A percentile compares a stretch with the other conserved stretches of the same genome.
These are phyloP conservation scores for Malurus splendens DNA, from an alignment of 2,797 vertebrate species.

Conservation along the genomic window DNA sequence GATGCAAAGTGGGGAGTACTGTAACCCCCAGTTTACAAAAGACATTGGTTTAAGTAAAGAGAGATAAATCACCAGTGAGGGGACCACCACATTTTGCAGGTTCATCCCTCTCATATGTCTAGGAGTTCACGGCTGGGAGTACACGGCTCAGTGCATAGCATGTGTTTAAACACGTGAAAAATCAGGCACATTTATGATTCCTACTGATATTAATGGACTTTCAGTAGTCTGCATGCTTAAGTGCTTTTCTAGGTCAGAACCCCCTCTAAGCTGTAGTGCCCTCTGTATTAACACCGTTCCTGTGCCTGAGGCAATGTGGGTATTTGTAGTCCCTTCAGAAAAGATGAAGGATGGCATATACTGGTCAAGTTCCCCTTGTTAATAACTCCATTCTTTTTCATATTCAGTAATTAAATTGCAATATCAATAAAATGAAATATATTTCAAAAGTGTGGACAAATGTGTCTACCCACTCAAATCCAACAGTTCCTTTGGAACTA, in stretches of 20 bases:
- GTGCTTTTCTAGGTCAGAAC: background rate
- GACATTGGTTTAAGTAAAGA: background rate
- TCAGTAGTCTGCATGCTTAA: background rate
- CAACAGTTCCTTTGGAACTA: too few relatives aligned
- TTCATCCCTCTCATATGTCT: background rate
- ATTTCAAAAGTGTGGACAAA: background rate
- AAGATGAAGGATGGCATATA: background rate
- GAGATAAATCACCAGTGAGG: background rate
- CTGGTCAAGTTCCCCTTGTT: background rate
- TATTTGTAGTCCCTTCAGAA: background rate
- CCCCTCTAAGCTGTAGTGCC: background rate
- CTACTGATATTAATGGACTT: background rate
- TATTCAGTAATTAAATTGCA: background rate
- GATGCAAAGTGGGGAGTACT: background rate
- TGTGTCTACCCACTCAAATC: too few relatives aligned
- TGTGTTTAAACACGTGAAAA: background rate
- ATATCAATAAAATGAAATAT: rapidly evolving
- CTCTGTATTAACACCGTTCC: background rate
- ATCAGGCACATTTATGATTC: background rate
- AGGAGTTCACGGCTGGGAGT: background rate
- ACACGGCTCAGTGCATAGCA: background rate
- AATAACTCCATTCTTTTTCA: rapidly evolving
- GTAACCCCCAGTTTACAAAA: background rate
- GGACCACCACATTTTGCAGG: background rate
- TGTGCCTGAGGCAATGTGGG: background rate